A percentile compares a stretch with the other conserved stretches of the same genome.
phyloP scores from a whole-genome alignment of 1,140 invertebrate species.

The Saccostrea cuccullata region DNA sequence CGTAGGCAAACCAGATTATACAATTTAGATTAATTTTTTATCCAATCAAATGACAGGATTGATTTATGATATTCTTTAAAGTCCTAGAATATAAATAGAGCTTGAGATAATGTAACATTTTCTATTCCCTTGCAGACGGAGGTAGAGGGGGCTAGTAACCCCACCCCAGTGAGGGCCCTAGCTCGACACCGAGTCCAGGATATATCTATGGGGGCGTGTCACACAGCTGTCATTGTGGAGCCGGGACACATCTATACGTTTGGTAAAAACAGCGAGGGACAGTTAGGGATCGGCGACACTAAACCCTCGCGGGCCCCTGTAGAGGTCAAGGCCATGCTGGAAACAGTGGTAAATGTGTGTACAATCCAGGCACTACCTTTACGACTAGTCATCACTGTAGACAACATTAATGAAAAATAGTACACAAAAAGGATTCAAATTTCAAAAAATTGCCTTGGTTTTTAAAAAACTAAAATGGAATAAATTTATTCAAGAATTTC shows the following conservation, averaged over 20 bases:
- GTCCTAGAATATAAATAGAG: too few species aligned
- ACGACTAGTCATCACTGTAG: too few species aligned
- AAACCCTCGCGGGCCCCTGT: slow-evolving; percentile 78
- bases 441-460: too few species aligned
- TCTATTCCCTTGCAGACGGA: slow-evolving; percentile 72
- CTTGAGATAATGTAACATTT: neutral
- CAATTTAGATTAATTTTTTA: too few species aligned
- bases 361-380: neutral
- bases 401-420: too few species aligned
- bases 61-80: too few species aligned
- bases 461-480: too few species aligned
- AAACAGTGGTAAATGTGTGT: slow-evolving; percentile 80
- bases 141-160: slow-evolving; percentile 79
- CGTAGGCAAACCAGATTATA: too few species aligned
- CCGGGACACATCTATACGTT: slow-evolving; percentile 85
- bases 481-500: too few species aligned
- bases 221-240: slow-evolving; percentile 83
- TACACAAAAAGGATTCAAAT: too few species aligned
- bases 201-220: slow-evolving; percentile 82
- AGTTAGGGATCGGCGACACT: slow-evolving; percentile 81
- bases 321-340: slow-evolving; percentile 81
- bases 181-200: slow-evolving; percentile 78
- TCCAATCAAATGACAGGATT: too few species aligned
- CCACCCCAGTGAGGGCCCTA: slow-evolving; percentile 78
- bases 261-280: slow-evolving; percentile 83